phyloP scores from a whole-genome alignment of 2,113 vertebrate genomes.

The Urocynchramus pylzowi region DNA sequence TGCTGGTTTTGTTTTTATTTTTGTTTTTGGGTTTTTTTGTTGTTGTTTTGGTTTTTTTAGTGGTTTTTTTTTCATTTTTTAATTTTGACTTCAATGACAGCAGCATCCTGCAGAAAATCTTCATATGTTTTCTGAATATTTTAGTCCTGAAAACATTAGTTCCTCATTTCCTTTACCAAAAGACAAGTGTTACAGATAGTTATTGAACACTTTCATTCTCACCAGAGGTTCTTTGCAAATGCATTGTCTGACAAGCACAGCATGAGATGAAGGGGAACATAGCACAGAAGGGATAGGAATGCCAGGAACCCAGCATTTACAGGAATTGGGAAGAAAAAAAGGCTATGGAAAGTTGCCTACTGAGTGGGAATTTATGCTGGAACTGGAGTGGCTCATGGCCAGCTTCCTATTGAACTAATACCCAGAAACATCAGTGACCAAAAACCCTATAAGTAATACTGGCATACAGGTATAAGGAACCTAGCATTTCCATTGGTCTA shows the following conservation, averaged over 20 bases:
- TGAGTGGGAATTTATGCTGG: neutral
- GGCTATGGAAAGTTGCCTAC: neutral
- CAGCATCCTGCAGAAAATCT: neutral
- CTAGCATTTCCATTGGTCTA: accelerated
- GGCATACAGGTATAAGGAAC: neutral
- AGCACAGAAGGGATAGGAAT: neutral
- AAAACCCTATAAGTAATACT: neutral
- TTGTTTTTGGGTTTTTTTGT: too few relatives aligned
- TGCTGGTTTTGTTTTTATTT: accelerated
- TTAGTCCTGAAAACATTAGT: neutral
- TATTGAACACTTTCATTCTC: neutral
- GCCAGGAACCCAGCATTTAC: neutral
- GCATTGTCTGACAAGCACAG: neutral
- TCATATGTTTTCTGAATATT: neutral
- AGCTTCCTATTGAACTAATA: neutral
- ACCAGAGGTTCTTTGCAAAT: neutral
- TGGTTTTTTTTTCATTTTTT: too few relatives aligned
- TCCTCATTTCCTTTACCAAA: neutral
- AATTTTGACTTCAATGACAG: neutral
- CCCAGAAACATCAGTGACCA: accelerated
- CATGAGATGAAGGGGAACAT: neutral
- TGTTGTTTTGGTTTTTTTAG: too few relatives aligned
- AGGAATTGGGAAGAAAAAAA: neutral
- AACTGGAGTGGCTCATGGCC: accelerated
- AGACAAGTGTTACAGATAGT: neutral